Conservation (phyloP, 2,113 vertebrate genomes). For the Podocnemis expansa region DNA sequence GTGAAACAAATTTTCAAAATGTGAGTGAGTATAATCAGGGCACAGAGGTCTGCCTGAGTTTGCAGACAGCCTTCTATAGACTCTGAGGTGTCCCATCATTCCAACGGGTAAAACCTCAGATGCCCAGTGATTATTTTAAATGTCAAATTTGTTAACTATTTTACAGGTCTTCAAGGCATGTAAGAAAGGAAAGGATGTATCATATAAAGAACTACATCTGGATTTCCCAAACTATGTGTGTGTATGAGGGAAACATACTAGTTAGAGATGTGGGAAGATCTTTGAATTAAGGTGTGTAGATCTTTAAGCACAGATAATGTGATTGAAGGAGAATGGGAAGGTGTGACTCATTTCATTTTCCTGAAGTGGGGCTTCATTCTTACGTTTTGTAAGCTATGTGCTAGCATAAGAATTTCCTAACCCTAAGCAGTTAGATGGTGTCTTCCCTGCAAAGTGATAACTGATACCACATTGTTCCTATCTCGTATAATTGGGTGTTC, state of each 20-base stretch:
- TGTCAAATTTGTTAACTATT: neutral
- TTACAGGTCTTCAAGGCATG: neutral
- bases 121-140: neutral
- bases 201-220: neutral
- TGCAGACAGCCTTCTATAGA: neutral
- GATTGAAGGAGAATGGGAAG: conserved; percentile 53
- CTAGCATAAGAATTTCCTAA: conserved; percentile 60
- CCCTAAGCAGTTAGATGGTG: conserved; percentile 50
- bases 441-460: conserved; percentile 57
- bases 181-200: neutral
- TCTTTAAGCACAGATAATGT: conserved; percentile 45
- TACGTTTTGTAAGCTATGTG: conserved; percentile 56
- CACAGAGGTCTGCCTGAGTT: neutral
- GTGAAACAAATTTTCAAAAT: neutral
- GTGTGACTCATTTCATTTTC: conserved; percentile 66
- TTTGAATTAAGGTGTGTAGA: conserved; percentile 44
- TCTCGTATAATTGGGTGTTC: conserved; percentile 56
- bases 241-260: neutral
- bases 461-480: conserved; percentile 33
- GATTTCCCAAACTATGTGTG: neutral
- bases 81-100: neutral
- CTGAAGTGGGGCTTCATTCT: conserved; percentile 54
- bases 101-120: neutral
- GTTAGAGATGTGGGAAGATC: conserved; percentile 20
- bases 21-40: neutral